phyloP scores from a whole-genome alignment of 2,797 vertebrate genomes.

The Falco berigora region DNA sequence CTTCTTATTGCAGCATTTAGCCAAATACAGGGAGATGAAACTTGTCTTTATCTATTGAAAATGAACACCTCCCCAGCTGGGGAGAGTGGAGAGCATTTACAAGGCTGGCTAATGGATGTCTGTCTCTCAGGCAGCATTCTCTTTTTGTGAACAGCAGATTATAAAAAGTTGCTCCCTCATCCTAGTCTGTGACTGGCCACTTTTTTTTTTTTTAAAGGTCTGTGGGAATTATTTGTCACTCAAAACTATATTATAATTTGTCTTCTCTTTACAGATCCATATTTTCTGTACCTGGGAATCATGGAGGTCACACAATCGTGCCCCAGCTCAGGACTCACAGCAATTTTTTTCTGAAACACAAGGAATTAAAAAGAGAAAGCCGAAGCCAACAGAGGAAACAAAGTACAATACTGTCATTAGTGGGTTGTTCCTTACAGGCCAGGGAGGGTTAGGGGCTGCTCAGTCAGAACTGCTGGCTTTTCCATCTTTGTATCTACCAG shows the following conservation, averaged over 20 bases:
- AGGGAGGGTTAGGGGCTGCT: not conserved
- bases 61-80: not conserved
- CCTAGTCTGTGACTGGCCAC: not conserved
- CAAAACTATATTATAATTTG: not conserved
- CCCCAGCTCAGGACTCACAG: not conserved
- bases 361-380: not conserved
- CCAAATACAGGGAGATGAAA: not conserved
- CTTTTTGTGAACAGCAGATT: not conserved
- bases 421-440: not conserved
- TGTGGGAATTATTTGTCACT: not conserved
- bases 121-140: not conserved
- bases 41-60: not conserved
- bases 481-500: not conserved
- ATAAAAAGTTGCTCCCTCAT: not conserved
- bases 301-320: not conserved
- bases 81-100: not conserved
- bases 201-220: not conserved
- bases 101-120: not conserved
- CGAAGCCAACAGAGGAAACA: not conserved
- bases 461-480: not conserved
- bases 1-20: not conserved
- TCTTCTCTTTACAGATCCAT: not conserved
- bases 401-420: not conserved
- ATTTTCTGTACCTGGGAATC: not conserved
- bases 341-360: not conserved